Base-by-base conservation (phyloP, 23 tunicate species). In the Diplosoma virens region DNA sequence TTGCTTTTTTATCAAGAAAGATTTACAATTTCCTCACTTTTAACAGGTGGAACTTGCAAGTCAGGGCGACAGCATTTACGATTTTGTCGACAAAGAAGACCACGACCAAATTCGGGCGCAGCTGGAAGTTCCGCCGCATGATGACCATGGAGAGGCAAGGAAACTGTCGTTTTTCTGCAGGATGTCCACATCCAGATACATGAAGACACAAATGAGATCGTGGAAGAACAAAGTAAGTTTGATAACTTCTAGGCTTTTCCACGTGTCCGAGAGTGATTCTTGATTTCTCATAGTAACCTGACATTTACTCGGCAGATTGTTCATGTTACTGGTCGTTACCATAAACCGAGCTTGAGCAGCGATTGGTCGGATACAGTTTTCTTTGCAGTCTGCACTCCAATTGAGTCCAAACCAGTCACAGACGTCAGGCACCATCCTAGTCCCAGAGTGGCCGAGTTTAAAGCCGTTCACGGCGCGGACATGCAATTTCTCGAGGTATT, bases 401-500 rank as follows among this genome's bases (percentile, higher is more conserved):
- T 92, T 67, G 97, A 92, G 50, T 92, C 97, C 34, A 92, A 85
- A 70, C 97, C 97, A 22, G 97, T 92, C 50, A 80, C 97, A 22
- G 97, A 92, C 76, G 97, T 92, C 30, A 66, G 97, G 34, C 97
- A 92, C 37, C 97, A 92, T 55, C 97, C 97, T 3, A 92, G 87
- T 66, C 92, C 97, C 18, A 67, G 97, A 5, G 82, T 90, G 6
- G 58, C 75, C n/a, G 92, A 92, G 63, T 92, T 92, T 81, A 92
- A 92, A 81, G 97, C 97, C 0, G 88, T 92, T 26, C 97, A 92
- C 32, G 83, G 87, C 7, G 81, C 92, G 0, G 97, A 92, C 81
- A 92, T 92, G 97, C 80, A 85, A 53, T 85, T 92, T 69, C 67
- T 92, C 31, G 97, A 92, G 83, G 97, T 90, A 56, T 22, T 55